Evolutionary conservation across 2,888 invertebrate genomes (phyloP), one percentile per base, ranked within the genome.

Genomic region (Tubulanus polymorphus): DNA sequence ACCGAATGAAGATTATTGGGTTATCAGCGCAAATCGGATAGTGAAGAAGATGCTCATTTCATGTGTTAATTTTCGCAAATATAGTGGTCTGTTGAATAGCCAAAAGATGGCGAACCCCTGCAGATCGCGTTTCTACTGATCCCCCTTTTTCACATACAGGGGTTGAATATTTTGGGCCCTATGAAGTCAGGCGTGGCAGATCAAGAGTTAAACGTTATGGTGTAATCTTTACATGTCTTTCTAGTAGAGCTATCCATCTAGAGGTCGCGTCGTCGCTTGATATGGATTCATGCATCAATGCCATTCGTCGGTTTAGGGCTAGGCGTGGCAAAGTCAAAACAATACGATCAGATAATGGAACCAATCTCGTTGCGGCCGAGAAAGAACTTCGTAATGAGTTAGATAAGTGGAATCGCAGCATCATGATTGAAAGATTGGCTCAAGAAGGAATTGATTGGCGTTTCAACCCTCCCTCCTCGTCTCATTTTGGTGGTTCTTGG

Each of bases 401-500:
- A n/a, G n/a, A 46, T 12, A 51, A 50, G 27, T 59, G 54, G 59
- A 59, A 64, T 37, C 25, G 20, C 12, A 26, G 29, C 3, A 28
- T 50, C 8, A 59, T 63, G 25, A 10, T 25, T 8, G 29, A 62
- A 6, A 37, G 37, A 32, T 32, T 61, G 32, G 2, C 46, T 12
- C 55, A 61, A 26, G 50, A 53, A n/a, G 30, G 30, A n/a, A 56
- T 64, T 25, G 27, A 45, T 10, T 64, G 60, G 58, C 37, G 53
- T 23, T 63, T 59, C 32, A 63, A 61, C 28, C 61, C 56, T 8
- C 63, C 64, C 20, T n/a, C 48, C 12, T 54, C 51, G 1, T 58
- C 55, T 2, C 62, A 63, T 25, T 49, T 55, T 23, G 59, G 60
- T 15, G 60, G 63, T 26, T 47, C 58, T 6, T 63, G 60, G 58